Percentiles rank a stretch among this genome's conserved stretches.
These are phyloP conservation scores for Drosophila sturtevanti DNA, from an alignment of 1,140 invertebrate genomes.

Conservation along the genomic window DNA sequence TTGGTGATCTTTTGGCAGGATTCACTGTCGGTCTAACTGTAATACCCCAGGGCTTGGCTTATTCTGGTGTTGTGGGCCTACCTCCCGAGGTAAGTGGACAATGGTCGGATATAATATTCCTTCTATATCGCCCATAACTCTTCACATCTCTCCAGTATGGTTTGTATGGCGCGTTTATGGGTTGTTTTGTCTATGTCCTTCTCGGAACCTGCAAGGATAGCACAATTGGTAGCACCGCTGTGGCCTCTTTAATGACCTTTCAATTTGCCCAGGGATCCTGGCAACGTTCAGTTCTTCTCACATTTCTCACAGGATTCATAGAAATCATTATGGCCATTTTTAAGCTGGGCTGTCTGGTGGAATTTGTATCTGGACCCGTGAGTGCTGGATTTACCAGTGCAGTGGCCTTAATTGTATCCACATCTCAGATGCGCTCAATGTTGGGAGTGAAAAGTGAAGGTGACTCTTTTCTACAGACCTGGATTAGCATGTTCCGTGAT, in stretches of 20 bases:
- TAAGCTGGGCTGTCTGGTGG: conserved; percentile 94
- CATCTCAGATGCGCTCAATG: conserved; percentile 94
- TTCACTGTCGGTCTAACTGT: conserved; percentile 94
- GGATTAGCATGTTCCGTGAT: conserved; percentile 87
- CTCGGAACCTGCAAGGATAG: conserved; percentile 96
- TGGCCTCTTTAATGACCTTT: conserved; percentile 92
- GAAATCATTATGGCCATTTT: conserved; percentile 93
- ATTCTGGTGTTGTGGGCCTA: conserved; percentile 92
- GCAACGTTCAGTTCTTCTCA: conserved; percentile 91
- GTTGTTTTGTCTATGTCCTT: conserved; percentile 94
- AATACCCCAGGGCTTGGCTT: conserved; percentile 92
- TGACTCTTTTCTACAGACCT: conserved; percentile 88
- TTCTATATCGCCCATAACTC: neutral
- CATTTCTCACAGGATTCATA: conserved; percentile 91
- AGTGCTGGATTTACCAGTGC: conserved; percentile 97
- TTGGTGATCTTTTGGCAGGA: conserved; percentile 92
- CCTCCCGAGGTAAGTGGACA: conserved; percentile 84
- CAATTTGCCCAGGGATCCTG: conserved; percentile 89
- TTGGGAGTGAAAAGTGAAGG: conserved; percentile 90
- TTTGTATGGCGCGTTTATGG: conserved; percentile 95
- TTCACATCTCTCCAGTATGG: conserved; percentile 86
- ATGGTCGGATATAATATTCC: too few relatives aligned
- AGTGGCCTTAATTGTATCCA: conserved; percentile 94
- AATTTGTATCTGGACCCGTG: conserved; percentile 96
- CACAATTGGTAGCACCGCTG: conserved; percentile 94